A percentile compares a stretch with the other conserved stretches of the same genome.
phyloP scores from a whole-genome alignment of 2,888 invertebrate species.

The Pammene fasciana region DNA sequence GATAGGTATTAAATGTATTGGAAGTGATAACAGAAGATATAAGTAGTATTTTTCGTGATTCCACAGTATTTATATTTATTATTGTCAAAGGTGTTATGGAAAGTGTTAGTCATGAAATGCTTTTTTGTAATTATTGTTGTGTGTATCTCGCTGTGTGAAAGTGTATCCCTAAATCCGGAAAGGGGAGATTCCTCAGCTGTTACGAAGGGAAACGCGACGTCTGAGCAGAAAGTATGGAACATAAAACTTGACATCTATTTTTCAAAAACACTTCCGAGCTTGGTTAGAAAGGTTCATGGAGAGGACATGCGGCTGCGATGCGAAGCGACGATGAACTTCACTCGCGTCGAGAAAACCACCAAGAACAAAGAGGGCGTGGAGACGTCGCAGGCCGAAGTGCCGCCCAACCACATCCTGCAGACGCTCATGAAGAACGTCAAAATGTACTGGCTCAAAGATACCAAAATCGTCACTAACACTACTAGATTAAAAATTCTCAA shows the following conservation, averaged over 20 bases:
- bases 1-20: slow-evolving; percentile 11
- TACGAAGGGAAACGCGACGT: slow-evolving; percentile 63
- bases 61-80: slow-evolving; percentile 26
- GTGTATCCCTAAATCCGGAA: slow-evolving; percentile 56
- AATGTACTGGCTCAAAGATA: slow-evolving; percentile 75
- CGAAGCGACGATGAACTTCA: slow-evolving; percentile 76
- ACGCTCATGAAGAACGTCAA: slow-evolving; percentile 72
- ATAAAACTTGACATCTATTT: slow-evolving; percentile 77
- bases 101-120: slow-evolving; percentile 75
- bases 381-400: slow-evolving; percentile 66
- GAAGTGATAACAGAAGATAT: slow-evolving; percentile 20
- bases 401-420: slow-evolving; percentile 72
- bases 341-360: slow-evolving; percentile 70
- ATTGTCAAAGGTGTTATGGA: slow-evolving; percentile 65
- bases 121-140: slow-evolving; percentile 71
- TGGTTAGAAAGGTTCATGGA: slow-evolving; percentile 60
- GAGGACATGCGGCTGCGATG: slow-evolving; percentile 71
- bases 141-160: slow-evolving; percentile 64
- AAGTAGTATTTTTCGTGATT: slow-evolving; percentile 14
- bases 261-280: slow-evolving; percentile 66
- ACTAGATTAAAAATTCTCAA: slow-evolving; percentile 63
- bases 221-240: slow-evolving; percentile 74
- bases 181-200: slow-evolving; percentile 61
- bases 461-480: slow-evolving; percentile 58
- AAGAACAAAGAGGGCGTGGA: slow-evolving; percentile 72